Evolutionary conservation across 92 coral and sea anemone species (phyloP).

Genomic region (Nematostella vectensis): DNA sequence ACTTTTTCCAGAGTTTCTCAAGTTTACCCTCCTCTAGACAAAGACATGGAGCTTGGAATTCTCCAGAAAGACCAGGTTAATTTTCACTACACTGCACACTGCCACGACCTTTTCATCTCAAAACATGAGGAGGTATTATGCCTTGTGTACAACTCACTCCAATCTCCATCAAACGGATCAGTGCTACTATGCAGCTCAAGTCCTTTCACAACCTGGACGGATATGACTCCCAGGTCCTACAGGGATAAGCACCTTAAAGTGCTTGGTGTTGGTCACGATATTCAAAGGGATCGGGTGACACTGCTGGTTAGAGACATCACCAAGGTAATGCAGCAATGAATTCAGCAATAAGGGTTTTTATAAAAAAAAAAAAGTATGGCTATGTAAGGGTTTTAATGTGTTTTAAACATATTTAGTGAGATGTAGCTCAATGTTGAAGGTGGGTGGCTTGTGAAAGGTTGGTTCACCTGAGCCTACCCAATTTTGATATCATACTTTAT

Average conservation of each 20-base stretch:
- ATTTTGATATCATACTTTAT: too few species aligned
- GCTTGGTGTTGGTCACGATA: constrained; percentile 42
- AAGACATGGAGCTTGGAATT: constrained; percentile 24
- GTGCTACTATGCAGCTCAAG: constrained; percentile 48
- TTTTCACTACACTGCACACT: constrained; percentile 58
- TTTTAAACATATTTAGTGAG: too few species aligned
- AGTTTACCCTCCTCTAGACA: constrained; percentile 33
- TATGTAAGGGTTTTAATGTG: too few species aligned
- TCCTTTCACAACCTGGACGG: constrained; percentile 61
- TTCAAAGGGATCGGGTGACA: constrained; percentile 43
- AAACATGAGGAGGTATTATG: constrained; percentile 28
- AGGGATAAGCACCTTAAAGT: constrained; percentile 9
- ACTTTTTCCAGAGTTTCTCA: constrained; percentile 36
- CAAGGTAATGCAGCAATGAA: too few species aligned
- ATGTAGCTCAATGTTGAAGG: too few species aligned
- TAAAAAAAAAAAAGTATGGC: too few species aligned
- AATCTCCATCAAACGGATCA: constrained; percentile 14
- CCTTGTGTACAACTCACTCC: constrained; percentile 29
- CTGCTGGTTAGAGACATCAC: constrained; percentile 29
- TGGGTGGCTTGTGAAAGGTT: too few species aligned
- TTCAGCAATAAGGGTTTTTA: too few species aligned
- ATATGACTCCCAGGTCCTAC: constrained; percentile 13
- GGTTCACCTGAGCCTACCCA: too few species aligned
- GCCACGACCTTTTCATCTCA: constrained; percentile 40
- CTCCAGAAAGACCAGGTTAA: constrained; percentile 23